Evolutionary conservation across 1,140 invertebrate species (phyloP).

Genomic region (Proales similis): DNA sequence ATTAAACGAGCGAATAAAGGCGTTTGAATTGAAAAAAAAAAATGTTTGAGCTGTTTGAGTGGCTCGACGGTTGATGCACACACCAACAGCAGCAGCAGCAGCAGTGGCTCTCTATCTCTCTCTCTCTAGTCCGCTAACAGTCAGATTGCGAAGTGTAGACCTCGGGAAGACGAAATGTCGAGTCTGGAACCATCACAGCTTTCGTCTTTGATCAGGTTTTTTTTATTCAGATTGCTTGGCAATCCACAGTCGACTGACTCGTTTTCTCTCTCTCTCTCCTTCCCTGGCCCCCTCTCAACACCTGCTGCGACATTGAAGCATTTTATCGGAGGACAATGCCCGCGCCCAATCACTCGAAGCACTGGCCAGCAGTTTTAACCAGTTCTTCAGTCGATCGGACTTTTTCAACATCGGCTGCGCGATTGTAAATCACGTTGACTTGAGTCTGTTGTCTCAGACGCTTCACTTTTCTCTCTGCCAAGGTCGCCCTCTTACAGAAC

Average conservation of each 20-base stretch:
- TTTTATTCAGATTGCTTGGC: too few species aligned
- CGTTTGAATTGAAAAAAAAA: not conserved
- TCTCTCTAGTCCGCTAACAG: too few species aligned
- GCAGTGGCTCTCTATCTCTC: too few species aligned
- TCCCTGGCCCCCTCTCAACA: too few species aligned
- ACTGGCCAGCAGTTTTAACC: constrained; percentile 63
- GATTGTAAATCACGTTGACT: constrained; percentile 44
- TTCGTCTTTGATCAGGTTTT: constrained; percentile 21
- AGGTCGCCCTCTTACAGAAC: constrained; percentile 65
- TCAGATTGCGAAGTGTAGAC: too few species aligned
- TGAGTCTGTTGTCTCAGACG: constrained; percentile 9
- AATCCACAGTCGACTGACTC: too few species aligned
- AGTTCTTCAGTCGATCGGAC: constrained; percentile 66
- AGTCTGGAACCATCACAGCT: constrained; percentile 16
- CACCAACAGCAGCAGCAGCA: too few species aligned
- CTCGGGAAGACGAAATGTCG: too few species aligned
- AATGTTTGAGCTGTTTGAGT: too few species aligned
- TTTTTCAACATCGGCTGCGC: constrained; percentile 62
- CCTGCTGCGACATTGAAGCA: too few species aligned
- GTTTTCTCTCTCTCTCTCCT: too few species aligned
- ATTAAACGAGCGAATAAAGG: not conserved
- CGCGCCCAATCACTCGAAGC: constrained; percentile 61
- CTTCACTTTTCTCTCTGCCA: constrained; percentile 45
- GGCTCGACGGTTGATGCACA: too few species aligned
- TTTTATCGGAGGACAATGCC: constrained; percentile 63